Base-by-base conservation (phyloP, 2,888 invertebrate species). In the Latrodectus elegans region DNA sequence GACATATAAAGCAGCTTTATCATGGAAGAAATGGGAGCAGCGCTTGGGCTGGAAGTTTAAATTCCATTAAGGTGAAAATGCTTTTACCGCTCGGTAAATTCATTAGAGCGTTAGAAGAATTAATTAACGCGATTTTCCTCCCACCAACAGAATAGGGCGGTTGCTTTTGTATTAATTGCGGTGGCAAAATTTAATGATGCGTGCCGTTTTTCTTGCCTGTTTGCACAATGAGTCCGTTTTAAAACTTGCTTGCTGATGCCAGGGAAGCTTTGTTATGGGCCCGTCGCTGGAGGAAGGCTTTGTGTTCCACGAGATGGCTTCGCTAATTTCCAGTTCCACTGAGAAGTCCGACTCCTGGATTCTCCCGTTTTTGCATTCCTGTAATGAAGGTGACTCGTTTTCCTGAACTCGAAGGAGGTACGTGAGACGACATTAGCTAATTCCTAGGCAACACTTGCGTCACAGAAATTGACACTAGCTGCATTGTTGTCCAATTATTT, bases 61-160 rank as follows among this genome's bases (percentile, higher is more conserved):
- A 86, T 86, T 86, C 86, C 86, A 86, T 86, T 86, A 86, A 81
- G 81, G 86, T 76, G 81, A 76, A 86, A 86, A 81, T 86, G 86
- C 86, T 86, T 86, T 81, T 86, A 85, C 86, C 86, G 71, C 77
- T 64, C 70, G 26, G 74, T 76, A 81, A 86, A 76, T 81, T 80
- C 86, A 86, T 86, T 86, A 86, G 81, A 75, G 81, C 86, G 86
- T 71, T 81, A 65, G 86, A 86, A 86, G 86, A 86, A 86, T 86
- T 86, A 86, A 86, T 86, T 80, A 86, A 86, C 81, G 71, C 67
- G 52, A 82, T 82, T 82, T 73, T 53, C 80, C 68, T n/a, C 38
- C 38, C 38, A 38, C 38, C 38, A 38, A 38, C 51, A 68, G 53
- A 68, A 26, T 15, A 53, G 51, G 68, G 67, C 4, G 17, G 67